Evolutionary conservation across 53 echinoderm and acorn worm genomes (phyloP), one percentile per base, ranked within the genome.

Genomic region (Zoroaster sp.): DNA sequence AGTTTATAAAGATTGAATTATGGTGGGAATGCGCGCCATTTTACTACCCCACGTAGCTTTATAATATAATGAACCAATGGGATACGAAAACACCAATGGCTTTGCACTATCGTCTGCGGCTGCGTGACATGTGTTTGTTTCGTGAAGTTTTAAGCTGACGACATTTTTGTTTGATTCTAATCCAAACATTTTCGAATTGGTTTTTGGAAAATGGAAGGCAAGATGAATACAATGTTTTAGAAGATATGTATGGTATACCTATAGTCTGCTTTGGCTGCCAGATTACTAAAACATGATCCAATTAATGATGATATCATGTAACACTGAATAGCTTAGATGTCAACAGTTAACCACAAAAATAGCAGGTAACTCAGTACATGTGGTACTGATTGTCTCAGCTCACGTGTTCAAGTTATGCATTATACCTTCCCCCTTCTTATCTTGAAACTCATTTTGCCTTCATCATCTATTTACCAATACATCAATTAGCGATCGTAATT

Each of bases 1-100:
- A 85, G 85, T 85, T 85, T 70, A 71, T 85, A 46, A 85, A 69
- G 85, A 85, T 85, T 71, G 85, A 85, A 85, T 85, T 85, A 85
- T 71, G 85, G 45, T 42, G 85, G 85, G 85, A 85, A 85, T 85
- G 85, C 49, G 52, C 85, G 85, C 85, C 85, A 85, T 85, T 85
- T 85, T 85, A 28, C 70, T 69, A 46, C 71, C 83, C 85, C 85
- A 85, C 85, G 85, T 69, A 85, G 85, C 36, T 82, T 23, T 35
- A 32, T 17, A 34, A 30, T 11, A 82, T 66, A 67, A 38, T 42
- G 33, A 82, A 82, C 45, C 82, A 82, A 82, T 11, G 82, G n/a
- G 82, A 33, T 2, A 81, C 67, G 40, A 3, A 5, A 12, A 15
- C 21, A 40, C 65, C 45, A 67, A 25, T 44, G 67, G 66, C 67